Base-by-base conservation (phyloP, 2,113 vertebrate species). In the Nematolebias whitei region DNA sequence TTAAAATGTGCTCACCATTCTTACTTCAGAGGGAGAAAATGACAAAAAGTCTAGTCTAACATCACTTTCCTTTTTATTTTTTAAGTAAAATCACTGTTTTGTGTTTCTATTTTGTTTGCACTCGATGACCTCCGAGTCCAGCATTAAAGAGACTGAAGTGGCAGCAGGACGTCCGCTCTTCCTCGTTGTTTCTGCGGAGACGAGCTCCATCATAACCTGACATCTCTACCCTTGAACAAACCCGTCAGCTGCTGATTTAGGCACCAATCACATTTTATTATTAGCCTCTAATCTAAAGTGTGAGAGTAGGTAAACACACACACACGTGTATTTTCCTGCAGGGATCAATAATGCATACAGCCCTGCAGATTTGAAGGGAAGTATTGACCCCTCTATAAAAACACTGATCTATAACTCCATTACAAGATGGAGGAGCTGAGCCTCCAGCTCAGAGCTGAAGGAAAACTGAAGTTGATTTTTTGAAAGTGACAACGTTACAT, bases 351-450 rank as follows among this genome's bases (percentile, higher is more conserved):
- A 83, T 76, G 76, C 47, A 84, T 87, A 86, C 78, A 74, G 72
- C 65, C 63, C 66, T 47, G 54, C 76, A 86, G 75, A 49, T 86
- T 86, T 87, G 83, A 71, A 82, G 74, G 79, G 74, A 52, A 61
- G 49, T 84, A 90, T 90, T 87, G 87, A 85, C 80, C 81, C 69
- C 63, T 77, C 83, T 88, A 87, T 90, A 87, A 91, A 88, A 90
- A 88, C 83, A 71, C 81, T 68, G 51, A 88, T 90, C 87, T 85
- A 89, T 88, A 88, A 83, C 48, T 81, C 82, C 83, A 87, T 87
- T 90, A 89, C 51, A 85, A 71, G 73, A 62, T 74, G 60, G 66
- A 76, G 20, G 70, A 70, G 79, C 78, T 69, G 53, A 67, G 65
- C 57, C 22, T 57, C 2, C 10, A 56, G 71, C 60, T 52, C 39